Conservation (phyloP, 2,888 invertebrate species). For the Sturmia bella region DNA sequence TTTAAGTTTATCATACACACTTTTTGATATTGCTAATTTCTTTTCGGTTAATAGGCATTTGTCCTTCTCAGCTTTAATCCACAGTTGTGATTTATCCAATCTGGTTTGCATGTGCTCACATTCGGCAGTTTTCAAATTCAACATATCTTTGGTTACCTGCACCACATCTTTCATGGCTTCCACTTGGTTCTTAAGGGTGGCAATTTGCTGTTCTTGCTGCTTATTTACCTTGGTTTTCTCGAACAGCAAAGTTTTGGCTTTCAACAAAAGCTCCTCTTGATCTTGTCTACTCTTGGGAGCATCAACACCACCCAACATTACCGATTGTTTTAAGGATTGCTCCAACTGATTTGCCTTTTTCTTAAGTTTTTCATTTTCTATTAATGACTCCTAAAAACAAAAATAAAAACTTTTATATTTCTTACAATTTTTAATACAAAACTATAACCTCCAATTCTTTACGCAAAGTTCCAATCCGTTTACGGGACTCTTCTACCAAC, state of each 20-base stretch:
- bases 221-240: conserved; percentile 89
- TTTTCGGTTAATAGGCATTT: conserved; percentile 86
- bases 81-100: conserved; percentile 85
- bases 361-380: conserved; percentile 80
- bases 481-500: conserved; percentile 80
- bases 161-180: conserved; percentile 90
- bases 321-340: conserved; percentile 80
- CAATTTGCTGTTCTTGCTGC: conserved; percentile 90
- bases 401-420: neutral
- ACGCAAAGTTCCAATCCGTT: conserved; percentile 77
- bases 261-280: conserved; percentile 83
- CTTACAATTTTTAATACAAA: conserved; percentile 13
- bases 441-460: conserved; percentile 81
- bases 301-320: conserved; percentile 79
- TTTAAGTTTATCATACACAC: conserved; percentile 88
- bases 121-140: conserved; percentile 90
- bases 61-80: conserved; percentile 88
- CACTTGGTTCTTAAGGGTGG: conserved; percentile 86
- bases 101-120: conserved; percentile 87
- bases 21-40: conserved; percentile 87
- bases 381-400: conserved; percentile 74
- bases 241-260: conserved; percentile 87
- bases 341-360: conserved; percentile 78
- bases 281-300: conserved; percentile 80
- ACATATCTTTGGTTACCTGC: conserved; percentile 89